Conservation (phyloP, 2,113 vertebrate genomes). For the Pluvialis apricaria region DNA sequence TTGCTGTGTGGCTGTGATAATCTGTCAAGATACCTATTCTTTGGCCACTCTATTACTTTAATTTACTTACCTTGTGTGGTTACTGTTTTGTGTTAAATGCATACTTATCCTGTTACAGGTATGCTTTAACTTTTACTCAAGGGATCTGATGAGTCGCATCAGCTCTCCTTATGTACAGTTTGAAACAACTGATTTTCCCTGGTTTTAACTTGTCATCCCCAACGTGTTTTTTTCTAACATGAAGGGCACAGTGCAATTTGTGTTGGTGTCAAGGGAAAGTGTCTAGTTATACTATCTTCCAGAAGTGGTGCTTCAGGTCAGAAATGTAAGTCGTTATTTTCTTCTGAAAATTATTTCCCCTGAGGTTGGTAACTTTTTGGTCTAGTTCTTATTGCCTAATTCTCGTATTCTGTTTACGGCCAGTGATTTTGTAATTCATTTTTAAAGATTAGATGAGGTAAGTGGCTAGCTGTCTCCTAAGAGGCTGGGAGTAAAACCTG, state of each 20-base stretch:
- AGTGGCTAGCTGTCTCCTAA: neutral
- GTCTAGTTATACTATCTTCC: neutral
- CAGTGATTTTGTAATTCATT: neutral
- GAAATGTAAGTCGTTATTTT: neutral
- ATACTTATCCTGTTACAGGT: neutral
- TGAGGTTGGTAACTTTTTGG: neutral
- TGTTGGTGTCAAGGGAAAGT: neutral
- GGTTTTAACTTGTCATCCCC: neutral
- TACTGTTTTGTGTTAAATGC: neutral
- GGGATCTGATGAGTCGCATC: neutral
- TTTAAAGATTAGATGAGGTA: neutral
- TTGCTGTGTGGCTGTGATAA: neutral
- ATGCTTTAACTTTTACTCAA: neutral
- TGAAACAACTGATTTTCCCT: neutral
- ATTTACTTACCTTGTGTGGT: neutral
- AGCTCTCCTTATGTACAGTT: neutral
- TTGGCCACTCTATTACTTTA: neutral
- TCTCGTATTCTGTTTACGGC: neutral
- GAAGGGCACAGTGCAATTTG: neutral
- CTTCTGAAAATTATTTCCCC: neutral
- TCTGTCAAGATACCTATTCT: neutral
- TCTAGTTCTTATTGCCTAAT: neutral
- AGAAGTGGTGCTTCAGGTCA: neutral
- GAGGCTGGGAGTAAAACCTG: neutral
- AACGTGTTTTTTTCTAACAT: neutral